Conservation (phyloP, 2,888 invertebrate species). For the Lasioglossum lativentre region DNA sequence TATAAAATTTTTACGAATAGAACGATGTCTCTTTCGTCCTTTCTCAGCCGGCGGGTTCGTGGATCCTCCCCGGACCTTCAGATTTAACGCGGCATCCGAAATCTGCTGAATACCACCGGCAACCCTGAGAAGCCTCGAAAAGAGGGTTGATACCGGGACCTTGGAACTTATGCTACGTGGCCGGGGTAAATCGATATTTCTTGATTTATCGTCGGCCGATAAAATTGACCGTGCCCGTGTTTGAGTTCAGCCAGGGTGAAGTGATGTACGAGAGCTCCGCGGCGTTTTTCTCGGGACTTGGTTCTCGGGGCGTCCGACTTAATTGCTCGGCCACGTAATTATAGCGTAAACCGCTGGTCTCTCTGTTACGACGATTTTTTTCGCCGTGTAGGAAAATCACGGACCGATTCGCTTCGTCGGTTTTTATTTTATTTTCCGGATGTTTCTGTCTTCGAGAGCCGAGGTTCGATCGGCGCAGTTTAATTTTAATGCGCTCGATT, state of each 20-base stretch:
- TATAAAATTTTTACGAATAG: neutral
- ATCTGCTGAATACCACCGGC: constrained; percentile 42
- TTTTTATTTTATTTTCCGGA: neutral
- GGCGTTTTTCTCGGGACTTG: neutral
- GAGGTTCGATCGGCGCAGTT: neutral
- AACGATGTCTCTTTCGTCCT: neutral
- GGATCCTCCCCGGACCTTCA: neutral
- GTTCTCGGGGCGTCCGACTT: neutral
- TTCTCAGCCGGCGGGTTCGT: neutral
- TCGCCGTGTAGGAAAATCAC: neutral
- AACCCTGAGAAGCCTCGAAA: neutral
- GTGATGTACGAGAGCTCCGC: neutral
- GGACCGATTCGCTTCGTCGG: neutral
- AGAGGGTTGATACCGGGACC: neutral
- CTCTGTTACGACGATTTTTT: neutral
- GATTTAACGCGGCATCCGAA: constrained; percentile 11
- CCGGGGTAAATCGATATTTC: constrained; percentile 2
- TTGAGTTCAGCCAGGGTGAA: neutral
- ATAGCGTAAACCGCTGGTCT: neutral
- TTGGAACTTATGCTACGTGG: neutral
- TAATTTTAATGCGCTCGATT: neutral
- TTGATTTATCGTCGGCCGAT: constrained; percentile 25
- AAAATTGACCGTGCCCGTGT: constrained; percentile 23
- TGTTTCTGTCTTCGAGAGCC: neutral
- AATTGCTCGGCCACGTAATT: neutral